Percentiles rank a stretch among this genome's conserved stretches.
phyloP scores from a whole-genome alignment of 2,113 vertebrate species.

The Panthera leo region DNA sequence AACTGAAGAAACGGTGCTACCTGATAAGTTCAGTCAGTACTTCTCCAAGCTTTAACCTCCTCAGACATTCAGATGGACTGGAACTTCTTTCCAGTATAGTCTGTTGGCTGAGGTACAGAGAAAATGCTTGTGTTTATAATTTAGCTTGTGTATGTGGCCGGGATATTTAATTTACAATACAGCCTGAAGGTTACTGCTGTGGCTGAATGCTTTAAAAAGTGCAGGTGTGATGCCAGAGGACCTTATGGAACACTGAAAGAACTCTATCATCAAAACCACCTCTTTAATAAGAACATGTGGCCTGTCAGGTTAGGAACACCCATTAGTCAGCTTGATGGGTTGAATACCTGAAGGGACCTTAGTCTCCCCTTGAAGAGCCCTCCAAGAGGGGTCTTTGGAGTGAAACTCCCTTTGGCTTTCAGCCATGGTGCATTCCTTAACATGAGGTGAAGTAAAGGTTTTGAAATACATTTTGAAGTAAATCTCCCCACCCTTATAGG shows the following conservation, averaged over 20 bases:
- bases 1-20: not conserved
- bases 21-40: not conserved
- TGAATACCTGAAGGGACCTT: not conserved
- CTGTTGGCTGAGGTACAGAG: not conserved
- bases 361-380: not conserved
- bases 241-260: not conserved
- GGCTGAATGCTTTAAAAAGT: not conserved
- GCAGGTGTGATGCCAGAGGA: slow-evolving; percentile 3
- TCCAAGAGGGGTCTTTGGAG: not conserved
- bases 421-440: not conserved
- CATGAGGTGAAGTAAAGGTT: not conserved
- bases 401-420: not conserved
- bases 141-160: not conserved
- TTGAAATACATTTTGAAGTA: slow-evolving; percentile 47
- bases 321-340: not conserved
- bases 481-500: not conserved
- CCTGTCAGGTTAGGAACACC: not conserved
- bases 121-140: slow-evolving; percentile 29
- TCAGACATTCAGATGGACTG: slow-evolving; percentile 9
- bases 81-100: not conserved
- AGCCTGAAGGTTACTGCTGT: not conserved
- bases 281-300: not conserved
- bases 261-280: not conserved
- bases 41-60: not conserved
- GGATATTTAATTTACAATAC: not conserved